Base-by-base conservation (phyloP, 2,113 vertebrate species). In the Coreoperca whiteheadi region DNA sequence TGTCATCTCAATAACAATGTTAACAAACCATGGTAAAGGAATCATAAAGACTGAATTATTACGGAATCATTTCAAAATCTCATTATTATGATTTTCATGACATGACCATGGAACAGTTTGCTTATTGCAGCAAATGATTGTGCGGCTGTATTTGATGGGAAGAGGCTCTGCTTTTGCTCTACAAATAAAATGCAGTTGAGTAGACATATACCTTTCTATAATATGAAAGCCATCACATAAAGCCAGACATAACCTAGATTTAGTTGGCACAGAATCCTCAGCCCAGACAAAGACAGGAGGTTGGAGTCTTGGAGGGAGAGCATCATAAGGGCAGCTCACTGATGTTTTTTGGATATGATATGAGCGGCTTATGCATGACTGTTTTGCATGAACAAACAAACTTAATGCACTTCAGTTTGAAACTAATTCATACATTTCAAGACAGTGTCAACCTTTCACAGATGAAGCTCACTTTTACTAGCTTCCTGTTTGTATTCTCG, bases 151-250 rank as follows among this genome's bases (percentile, higher is more conserved):
- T n/a, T 25, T 25, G 20, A 8, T 37, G 30, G 8, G 7, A 23
- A 23, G 8, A 7, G 23, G 37, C 10, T 39, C 34, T 60, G 20
- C 11, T 61, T 48, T 60, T 32, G 43, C 72, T 37, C 57, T 50
- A 74, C 28, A 61, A 61, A 50, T n/a, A 34, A 43, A 64, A 53
- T 25, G 23, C 32, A 28, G 12, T 39, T 20, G 30, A 4, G 14
- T 20, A 21, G n/a, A 20, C 10, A 34, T 30, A 23, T 14, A 6
- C 20, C 20, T 56, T 71, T 39, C 21, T 71, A 39, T 53, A 37
- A 71, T 39, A 34, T 68, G 12, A 48, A 67, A 46, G 16, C 69
- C 50, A 77, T 41, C n/a, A 15, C 61, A 54, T 41, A 46, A 65
- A 77, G n/a, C 18, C 25, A 23, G 66, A 34, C 25, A 15, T n/a